A percentile compares a stretch with the other conserved stretches of the same genome.
phyloP scores from a whole-genome alignment of 2,113 vertebrate genomes.

The Oreochromis spilurus region DNA sequence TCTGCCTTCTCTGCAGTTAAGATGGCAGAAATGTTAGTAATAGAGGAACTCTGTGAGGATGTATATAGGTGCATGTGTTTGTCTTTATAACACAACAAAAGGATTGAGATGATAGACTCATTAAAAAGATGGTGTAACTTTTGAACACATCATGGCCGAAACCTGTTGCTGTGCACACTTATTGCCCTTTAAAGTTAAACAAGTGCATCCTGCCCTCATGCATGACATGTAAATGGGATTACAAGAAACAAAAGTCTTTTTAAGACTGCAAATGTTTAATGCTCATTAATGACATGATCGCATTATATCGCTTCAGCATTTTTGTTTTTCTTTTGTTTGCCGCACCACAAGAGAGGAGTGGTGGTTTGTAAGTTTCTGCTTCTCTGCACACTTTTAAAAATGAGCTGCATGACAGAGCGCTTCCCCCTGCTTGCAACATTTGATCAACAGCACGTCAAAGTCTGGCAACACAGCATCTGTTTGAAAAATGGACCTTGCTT shows the following conservation, averaged over 20 bases:
- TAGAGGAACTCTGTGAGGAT: slow-evolving; percentile 4
- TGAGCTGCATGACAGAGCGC: slow-evolving; percentile 14
- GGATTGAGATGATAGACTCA: neutral
- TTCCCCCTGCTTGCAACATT: neutral
- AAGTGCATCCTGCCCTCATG: neutral
- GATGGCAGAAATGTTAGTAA: slow-evolving; percentile 24
- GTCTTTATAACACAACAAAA: neutral
- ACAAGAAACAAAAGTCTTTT: neutral
- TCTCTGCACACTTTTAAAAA: slow-evolving; percentile 20
- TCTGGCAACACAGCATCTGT: slow-evolving; percentile 26
- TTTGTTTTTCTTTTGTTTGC: slow-evolving; percentile 1
- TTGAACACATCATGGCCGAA: neutral
- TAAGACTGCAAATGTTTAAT: neutral
- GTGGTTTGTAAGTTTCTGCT: neutral
- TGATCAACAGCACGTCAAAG: slow-evolving; percentile 14
- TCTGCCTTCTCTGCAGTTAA: slow-evolving; percentile 34
- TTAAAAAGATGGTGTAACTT: neutral
- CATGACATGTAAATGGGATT: neutral
- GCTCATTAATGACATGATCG: neutral
- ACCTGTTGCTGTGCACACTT: neutral
- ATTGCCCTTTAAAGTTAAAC: neutral
- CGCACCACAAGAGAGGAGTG: neutral
- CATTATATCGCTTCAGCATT: neutral
- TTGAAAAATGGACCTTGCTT: slow-evolving; percentile 22
- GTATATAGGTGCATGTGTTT: slow-evolving; percentile 18